phyloP scores from a whole-genome alignment of 1,140 invertebrate species.

The Drosophila ironensis region DNA sequence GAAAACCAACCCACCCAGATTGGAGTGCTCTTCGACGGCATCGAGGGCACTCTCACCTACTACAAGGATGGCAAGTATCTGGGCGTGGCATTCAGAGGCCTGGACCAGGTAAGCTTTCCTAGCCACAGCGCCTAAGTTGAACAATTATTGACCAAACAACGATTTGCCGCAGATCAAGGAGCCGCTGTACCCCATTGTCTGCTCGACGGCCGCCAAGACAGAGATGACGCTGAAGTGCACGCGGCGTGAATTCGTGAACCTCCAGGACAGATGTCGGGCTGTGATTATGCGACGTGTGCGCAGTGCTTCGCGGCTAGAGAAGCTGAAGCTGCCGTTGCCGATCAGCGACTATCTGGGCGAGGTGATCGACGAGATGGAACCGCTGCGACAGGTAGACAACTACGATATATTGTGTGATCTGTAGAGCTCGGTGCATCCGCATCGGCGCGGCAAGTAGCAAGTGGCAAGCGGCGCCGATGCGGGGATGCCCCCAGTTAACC shows the following conservation, averaged over 20 bases:
- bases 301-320: constrained; percentile 80
- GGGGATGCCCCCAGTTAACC: neutral
- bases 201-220: constrained; percentile 89
- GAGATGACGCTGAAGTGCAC: constrained; percentile 86
- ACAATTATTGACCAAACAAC: too few relatives aligned
- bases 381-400: constrained; percentile 77
- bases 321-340: constrained; percentile 82
- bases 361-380: constrained; percentile 74
- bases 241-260: constrained; percentile 85
- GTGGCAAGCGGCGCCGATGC: neutral
- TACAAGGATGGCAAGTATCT: constrained; percentile 88
- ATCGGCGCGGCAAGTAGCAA: too few relatives aligned
- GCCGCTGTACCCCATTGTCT: constrained; percentile 87
- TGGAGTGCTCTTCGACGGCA: constrained; percentile 87
- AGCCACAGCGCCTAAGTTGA: too few relatives aligned
- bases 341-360: constrained; percentile 83
- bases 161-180: constrained; percentile 81
- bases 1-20: constrained; percentile 87
- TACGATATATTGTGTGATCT: constrained; percentile 79
- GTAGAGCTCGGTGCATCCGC: constrained; percentile 33
- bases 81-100: constrained; percentile 84
- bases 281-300: constrained; percentile 83
- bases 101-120: constrained; percentile 82
- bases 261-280: constrained; percentile 86
- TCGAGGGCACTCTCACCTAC: constrained; percentile 87